Base-by-base conservation (phyloP, 2,888 invertebrate genomes). In the Tanytarsus gracilentus region DNA sequence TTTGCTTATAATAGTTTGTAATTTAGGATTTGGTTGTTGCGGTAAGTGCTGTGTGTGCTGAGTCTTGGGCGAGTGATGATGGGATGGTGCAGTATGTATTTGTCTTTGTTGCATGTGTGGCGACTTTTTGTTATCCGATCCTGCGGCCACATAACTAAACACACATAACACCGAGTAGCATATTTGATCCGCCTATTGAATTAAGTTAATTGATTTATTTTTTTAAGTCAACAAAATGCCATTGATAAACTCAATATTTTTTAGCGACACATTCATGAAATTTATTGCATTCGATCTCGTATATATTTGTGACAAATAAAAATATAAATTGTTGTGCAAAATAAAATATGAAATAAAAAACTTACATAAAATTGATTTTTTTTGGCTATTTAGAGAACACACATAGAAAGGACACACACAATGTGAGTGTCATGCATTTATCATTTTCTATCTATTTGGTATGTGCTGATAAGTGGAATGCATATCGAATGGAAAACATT, bases 111-210 rank as follows among this genome's bases (percentile, higher is more conserved):
- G 73, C 52, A 70, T 69, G 11, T 70, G 70, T 1, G 70, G 72
- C 63, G 70, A 58, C 25, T 70, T 80, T 71, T 81, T 81, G 69
- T 86, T 85, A 67, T 88, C 87, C 65, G 85, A 83, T 0, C 92
- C 93, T 61, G 97, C 97, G 63, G 97, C 97, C 71, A 97, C 85
- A 78, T 98, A 98, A 55, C 98, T 98, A 78, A 99, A 99, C 66
- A 99, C 95, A 79, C 99, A 99, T 67, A 99, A 80, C 64, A 99
- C 97, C 67, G 99, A 94, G 77, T 99, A 99, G 77, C 97, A 98
- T 70, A 99, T 99, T 77, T 98, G 96, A 77, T 97, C 95, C 72
- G 98, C 96, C 97, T 98, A 63, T 33, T 65, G 65, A 64, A 62
- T 62, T 26, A 51, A 51, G 49, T 62, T 14, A 21, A 14, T 44